Evolutionary conservation across 1,140 invertebrate genomes (phyloP), one percentile per base, ranked within the genome.

Genomic region (Ooceraea biroi): DNA sequence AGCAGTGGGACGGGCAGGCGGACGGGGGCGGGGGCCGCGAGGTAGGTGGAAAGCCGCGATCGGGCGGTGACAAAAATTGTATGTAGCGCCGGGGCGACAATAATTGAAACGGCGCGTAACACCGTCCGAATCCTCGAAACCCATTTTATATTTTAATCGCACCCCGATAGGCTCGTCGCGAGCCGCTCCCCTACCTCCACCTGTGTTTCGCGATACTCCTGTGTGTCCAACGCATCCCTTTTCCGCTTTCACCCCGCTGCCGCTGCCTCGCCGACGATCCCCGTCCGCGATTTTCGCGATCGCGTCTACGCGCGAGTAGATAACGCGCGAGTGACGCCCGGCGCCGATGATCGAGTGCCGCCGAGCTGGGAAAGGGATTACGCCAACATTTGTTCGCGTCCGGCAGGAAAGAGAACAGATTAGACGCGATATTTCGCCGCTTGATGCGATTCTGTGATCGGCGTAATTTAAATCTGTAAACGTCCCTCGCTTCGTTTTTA

Each of bases 21-120:
- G n/a, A n/a, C n/a, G n/a, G n/a, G 83, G 76, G 44, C 14, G 10
- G 60, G 55, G 82, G 52, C 8, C 44, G n/a, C 12, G 0, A 14
- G 90, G 86, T 86, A 83, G 80, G 66, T 88, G 85, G 85, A 92
- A 90, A 92, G 90, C 87, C 88, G 86, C 85, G 87, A 87, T 86
- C 89, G 90, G 85, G 86, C 87, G 88, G 85, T 88, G 88, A 91
- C 89, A 92, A 93, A 93, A 92, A 92, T 91, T 89, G 90, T 90
- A 89, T 87, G 90, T 90, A 88, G 86, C 85, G 85, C 86, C 86
- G 73, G 88, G 85, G 88, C 65, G 89, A 90, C 90, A 92, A 92
- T 93, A 94, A 93, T 93, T 94, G 93, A 94, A 94, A 93, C 92
- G 91, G 91, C 92, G 91, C 92, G 92, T 94, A 92, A 94, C 93